Base-by-base conservation (phyloP, 1,140 invertebrate genomes). In the Nymphalis io region DNA sequence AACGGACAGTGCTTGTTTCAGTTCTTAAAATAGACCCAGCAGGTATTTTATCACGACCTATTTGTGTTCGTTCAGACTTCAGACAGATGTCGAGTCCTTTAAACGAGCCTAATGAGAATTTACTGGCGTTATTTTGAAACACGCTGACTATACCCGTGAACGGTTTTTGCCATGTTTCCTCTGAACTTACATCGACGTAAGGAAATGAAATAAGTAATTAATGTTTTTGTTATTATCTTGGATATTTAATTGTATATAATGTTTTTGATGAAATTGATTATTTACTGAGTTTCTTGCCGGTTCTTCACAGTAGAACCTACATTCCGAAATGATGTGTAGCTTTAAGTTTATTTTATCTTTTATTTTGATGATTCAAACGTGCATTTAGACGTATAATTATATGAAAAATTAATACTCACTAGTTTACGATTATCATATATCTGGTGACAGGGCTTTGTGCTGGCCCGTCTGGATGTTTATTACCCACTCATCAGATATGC, bases 31-130 rank as follows among this genome's bases (percentile, higher is more conserved):
- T 88, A 88, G 82, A 55, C 13, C 68, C 60, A 48, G 73, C 76
- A 83, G 78, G 80, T 88, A 85, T 87, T 85, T 85, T 82, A 87
- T 82, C 77, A 67, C 75, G 78, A 79, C 78, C 81, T 83, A 85
- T 83, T 87, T 83, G 71, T 74, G 70, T 62, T 46, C 16, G 69
- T 61, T 64, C 40, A 64, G 65, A 84, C 78, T 44, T 64, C 60
- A 62, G 67, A 84, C 76, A 82, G 75, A 79, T 82, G 73, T 77
- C 70, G 70, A 71, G 68, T 79, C 73, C 73, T 83, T 78, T 76
- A 70, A 42, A 39, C 16, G 46, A n/a, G 16, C 39, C 20, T 65
- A 57, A 57, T 57, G 38, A 65, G 62, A 42, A 62, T 57, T 65
- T 23, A 57, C 39, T 42, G 51, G 5, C 11, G 27, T 10, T 48